These are phyloP conservation scores for Aspidiotus destructor DNA, from an alignment of 2,888 invertebrate species.

Conservation along the genomic window DNA sequence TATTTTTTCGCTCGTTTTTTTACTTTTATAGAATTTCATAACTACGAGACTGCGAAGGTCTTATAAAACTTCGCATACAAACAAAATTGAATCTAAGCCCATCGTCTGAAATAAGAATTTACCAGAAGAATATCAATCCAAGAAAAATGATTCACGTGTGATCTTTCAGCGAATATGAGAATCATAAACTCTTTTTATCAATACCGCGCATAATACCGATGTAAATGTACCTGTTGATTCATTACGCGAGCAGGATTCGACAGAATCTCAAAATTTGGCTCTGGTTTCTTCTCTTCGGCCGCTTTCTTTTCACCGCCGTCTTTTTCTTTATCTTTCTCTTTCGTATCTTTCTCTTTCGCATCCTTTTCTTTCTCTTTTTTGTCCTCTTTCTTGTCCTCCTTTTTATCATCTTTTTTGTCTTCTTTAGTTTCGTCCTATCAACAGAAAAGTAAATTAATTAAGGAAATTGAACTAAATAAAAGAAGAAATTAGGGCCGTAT, in stretches of 20 bases:
- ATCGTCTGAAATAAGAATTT: too few relatives aligned
- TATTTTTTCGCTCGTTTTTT: too few relatives aligned
- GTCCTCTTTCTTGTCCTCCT: conserved; percentile 39
- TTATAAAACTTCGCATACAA: too few relatives aligned
- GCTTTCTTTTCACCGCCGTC: conserved; percentile 45
- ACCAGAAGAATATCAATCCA: too few relatives aligned
- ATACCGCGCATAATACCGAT: too few relatives aligned
- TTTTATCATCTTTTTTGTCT: conserved; percentile 38
- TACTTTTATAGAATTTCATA: too few relatives aligned
- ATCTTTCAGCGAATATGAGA: too few relatives aligned
- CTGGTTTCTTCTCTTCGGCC: conserved; percentile 69
- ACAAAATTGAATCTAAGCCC: too few relatives aligned
- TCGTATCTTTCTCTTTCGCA: conserved; percentile 42
- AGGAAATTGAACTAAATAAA: background rate
- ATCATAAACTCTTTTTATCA: too few relatives aligned
- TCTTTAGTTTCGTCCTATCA: conserved; percentile 38
- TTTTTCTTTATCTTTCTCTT: conserved; percentile 42
- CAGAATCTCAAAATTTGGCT: conserved; percentile 82
- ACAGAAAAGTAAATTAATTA: conserved; percentile 16
- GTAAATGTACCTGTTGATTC: conserved; percentile 59
- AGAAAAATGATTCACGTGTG: too few relatives aligned
- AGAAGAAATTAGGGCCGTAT: background rate
- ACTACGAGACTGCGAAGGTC: too few relatives aligned
- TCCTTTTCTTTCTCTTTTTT: conserved; percentile 43
- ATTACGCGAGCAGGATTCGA: conserved; percentile 91